Percentiles rank a stretch among this genome's conserved stretches.
These are phyloP conservation scores for Stenodera caucasica DNA, from an alignment of 2,888 invertebrate genomes.

Conservation along the genomic window DNA sequence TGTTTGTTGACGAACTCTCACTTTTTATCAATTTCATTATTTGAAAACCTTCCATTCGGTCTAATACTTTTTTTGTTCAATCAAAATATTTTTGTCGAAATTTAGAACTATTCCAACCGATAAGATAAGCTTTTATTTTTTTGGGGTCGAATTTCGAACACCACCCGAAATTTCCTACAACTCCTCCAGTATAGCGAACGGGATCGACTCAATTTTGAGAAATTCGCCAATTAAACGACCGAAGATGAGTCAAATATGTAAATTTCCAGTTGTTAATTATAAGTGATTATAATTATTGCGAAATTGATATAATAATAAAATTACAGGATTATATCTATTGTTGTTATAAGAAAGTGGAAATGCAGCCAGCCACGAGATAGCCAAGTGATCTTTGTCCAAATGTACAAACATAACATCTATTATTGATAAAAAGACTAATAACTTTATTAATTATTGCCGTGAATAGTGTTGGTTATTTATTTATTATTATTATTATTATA, in stretches of 20 bases:
- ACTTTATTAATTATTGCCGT: background rate
- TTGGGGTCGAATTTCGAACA: no score
- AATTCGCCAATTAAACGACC: no score
- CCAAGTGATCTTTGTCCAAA: constrained; percentile 41
- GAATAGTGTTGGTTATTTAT: background rate
- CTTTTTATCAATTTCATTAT: background rate
- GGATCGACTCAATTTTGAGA: no score
- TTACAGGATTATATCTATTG: constrained; percentile 2
- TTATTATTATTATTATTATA: background rate
- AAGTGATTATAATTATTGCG: background rate
- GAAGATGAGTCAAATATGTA: no score
- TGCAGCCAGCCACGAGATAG: constrained; percentile 35
- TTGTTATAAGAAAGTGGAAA: constrained; percentile 20
- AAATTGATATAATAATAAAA: background rate
- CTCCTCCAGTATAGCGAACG: no score
- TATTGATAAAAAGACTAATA: constrained; percentile 29
- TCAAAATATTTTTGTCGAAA: no score
- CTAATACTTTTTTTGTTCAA: no score
- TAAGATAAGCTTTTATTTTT: no score
- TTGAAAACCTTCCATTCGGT: no score
- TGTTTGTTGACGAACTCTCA: background rate
- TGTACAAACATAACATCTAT: constrained; percentile 36
- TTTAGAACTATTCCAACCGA: no score
- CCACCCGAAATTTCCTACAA: no score
- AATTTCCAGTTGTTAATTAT: background rate